phyloP scores from a whole-genome alignment of 2,797 vertebrate species.

The Okamejei kenojei region DNA sequence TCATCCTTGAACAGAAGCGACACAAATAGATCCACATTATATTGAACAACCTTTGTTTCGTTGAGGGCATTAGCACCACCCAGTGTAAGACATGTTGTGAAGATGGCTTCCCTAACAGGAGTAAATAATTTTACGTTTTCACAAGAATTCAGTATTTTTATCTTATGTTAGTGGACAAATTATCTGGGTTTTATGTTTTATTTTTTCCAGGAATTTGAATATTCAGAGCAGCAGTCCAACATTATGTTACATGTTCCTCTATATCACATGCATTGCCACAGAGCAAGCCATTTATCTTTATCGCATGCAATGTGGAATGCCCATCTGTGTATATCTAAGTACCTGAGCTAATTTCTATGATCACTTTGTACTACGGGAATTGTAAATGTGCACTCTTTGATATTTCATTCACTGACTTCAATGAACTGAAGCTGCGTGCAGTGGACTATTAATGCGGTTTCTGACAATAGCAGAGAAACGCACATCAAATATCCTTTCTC shows the following conservation, averaged over 20 bases:
- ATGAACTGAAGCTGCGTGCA: background rate
- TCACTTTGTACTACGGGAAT: background rate
- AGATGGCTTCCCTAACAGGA: background rate
- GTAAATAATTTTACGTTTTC: background rate
- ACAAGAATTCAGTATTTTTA: background rate
- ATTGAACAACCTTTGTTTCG: background rate
- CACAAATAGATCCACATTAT: background rate
- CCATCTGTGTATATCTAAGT: background rate
- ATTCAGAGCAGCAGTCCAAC: background rate
- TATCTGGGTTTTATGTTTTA: background rate
- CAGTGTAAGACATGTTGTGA: background rate
- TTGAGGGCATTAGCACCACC: background rate
- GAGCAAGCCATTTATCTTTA: background rate
- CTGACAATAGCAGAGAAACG: too few relatives aligned
- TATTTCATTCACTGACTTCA: background rate
- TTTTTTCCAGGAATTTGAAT: background rate
- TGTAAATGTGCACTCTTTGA: background rate
- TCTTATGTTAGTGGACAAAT: background rate
- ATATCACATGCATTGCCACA: background rate
- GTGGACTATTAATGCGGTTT: too few relatives aligned
- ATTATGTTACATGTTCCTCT: background rate
- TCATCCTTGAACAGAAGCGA: background rate
- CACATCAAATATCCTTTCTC: too few relatives aligned
- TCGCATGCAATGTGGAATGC: background rate
- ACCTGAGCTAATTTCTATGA: background rate